These are phyloP conservation scores for Tiliacea citrago DNA, from an alignment of 2,888 invertebrate species.

Conservation along the genomic window DNA sequence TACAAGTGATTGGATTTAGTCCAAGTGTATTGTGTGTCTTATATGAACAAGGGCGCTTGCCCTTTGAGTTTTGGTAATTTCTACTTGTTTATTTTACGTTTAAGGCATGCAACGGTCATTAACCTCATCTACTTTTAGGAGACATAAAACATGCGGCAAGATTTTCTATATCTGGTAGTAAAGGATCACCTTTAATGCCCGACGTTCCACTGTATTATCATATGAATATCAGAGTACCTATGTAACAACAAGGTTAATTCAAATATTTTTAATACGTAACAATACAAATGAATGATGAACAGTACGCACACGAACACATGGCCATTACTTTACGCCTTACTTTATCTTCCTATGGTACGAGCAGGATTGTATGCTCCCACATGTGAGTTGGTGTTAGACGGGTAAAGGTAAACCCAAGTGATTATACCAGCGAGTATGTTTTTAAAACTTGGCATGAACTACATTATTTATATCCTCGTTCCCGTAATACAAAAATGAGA, in stretches of 20 bases:
- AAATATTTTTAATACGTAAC: constrained; percentile 28
- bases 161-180: not conserved
- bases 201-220: constrained; percentile 8
- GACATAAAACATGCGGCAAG: not conserved
- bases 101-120: constrained; percentile 26
- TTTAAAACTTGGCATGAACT: not conserved
- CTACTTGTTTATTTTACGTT: constrained; percentile 48
- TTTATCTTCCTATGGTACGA: not conserved
- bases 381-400: not conserved
- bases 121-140: constrained; percentile 23
- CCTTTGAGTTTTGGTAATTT: constrained; percentile 77
- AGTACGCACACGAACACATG: constrained; percentile 8
- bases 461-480: not conserved
- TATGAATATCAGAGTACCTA: constrained; percentile 21
- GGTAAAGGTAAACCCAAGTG: not conserved
- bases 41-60: constrained; percentile 73
- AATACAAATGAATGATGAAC: constrained; percentile 14
- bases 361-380: constrained; percentile 7
- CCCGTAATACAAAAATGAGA: not conserved
- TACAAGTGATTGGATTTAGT: constrained; percentile 78
- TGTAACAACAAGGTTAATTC: constrained; percentile 42
- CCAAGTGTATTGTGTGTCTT: constrained; percentile 82
- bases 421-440: not conserved
- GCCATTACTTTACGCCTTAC: not conserved
- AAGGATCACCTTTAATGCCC: constrained; percentile 42